Evolutionary conservation across 2,113 vertebrate genomes (phyloP).

Genomic region (Hippocampus barbouri): DNA sequence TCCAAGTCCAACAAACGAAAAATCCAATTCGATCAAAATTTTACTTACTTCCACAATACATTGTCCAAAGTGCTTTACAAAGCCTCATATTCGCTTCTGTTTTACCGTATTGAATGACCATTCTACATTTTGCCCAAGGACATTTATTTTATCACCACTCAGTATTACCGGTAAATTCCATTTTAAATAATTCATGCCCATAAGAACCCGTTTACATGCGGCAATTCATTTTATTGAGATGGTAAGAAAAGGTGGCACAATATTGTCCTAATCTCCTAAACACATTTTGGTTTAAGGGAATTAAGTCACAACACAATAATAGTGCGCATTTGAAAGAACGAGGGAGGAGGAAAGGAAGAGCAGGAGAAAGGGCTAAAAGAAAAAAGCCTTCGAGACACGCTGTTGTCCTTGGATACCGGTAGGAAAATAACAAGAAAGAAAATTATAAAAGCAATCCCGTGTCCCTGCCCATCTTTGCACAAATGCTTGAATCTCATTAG

Average conservation of each 20-base stretch:
- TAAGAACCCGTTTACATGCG: not conserved
- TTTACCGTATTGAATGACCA: no score
- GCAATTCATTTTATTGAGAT: no score
- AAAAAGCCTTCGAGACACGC: slow-evolving; percentile 11
- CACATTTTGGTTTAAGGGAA: not conserved
- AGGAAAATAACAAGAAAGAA: slow-evolving; percentile 15
- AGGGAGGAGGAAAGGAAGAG: not conserved
- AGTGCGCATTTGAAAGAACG: not conserved
- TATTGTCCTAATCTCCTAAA: not conserved
- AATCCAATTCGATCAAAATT: no score
- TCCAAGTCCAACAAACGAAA: no score
- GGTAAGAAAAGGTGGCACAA: no score
- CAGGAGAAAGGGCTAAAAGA: not conserved
- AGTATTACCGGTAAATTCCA: no score
- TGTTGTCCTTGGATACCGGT: slow-evolving; percentile 13
- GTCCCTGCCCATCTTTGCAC: slow-evolving; percentile 37
- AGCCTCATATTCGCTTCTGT: no score
- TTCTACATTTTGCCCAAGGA: no score
- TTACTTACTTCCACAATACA: no score
- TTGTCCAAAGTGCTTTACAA: no score
- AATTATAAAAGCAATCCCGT: slow-evolving; percentile 34
- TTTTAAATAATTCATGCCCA: no score
- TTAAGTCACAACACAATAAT: not conserved
- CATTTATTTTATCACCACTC: no score
- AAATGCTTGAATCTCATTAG: slow-evolving; percentile 34